phyloP scores from a whole-genome alignment of 1,140 invertebrate species.

The Drosophila sulfurigaster region DNA sequence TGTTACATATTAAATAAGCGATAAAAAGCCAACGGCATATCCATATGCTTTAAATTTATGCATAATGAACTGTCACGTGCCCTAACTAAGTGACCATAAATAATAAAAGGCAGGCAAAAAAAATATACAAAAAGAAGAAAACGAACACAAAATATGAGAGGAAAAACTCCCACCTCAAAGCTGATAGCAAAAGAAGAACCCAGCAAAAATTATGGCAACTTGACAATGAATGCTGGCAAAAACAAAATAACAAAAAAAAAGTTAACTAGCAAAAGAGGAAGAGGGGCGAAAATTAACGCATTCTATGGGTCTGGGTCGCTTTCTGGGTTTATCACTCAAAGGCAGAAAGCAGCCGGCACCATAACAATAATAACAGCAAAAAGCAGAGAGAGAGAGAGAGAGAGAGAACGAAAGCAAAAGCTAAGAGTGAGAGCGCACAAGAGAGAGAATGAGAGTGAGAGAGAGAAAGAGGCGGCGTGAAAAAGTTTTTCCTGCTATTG shows the following conservation, averaged over 20 bases:
- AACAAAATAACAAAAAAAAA: constrained; percentile 21
- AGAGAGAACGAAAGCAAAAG: constrained; percentile 20
- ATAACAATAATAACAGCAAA: constrained; percentile 22
- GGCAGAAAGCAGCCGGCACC: constrained; percentile 10
- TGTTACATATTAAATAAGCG: constrained; percentile 36
- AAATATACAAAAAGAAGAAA: background rate
- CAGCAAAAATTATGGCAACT: constrained; percentile 38
- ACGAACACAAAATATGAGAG: background rate
- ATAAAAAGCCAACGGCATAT: constrained; percentile 40
- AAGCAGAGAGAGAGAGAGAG: background rate
- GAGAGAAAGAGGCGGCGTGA: constrained; percentile 36
- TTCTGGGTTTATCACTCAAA: constrained; percentile 47
- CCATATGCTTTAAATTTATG: constrained; percentile 66
- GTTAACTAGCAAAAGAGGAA: constrained; percentile 24
- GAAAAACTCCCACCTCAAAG: constrained; percentile 27
- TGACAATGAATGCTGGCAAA: constrained; percentile 42
- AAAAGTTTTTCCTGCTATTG: constrained; percentile 50
- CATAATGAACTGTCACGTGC: constrained; percentile 53
- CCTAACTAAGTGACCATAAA: constrained; percentile 65
- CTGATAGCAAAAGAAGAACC: constrained; percentile 29
- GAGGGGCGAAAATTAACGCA: constrained; percentile 52
- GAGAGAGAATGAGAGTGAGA: constrained; percentile 3
- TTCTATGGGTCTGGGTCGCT: constrained; percentile 34
- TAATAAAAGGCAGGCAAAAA: constrained; percentile 49
- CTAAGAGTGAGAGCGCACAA: constrained; percentile 4